These are phyloP conservation scores for Diloba caeruleocephala DNA, from an alignment of 2,888 invertebrate genomes.

Conservation along the genomic window DNA sequence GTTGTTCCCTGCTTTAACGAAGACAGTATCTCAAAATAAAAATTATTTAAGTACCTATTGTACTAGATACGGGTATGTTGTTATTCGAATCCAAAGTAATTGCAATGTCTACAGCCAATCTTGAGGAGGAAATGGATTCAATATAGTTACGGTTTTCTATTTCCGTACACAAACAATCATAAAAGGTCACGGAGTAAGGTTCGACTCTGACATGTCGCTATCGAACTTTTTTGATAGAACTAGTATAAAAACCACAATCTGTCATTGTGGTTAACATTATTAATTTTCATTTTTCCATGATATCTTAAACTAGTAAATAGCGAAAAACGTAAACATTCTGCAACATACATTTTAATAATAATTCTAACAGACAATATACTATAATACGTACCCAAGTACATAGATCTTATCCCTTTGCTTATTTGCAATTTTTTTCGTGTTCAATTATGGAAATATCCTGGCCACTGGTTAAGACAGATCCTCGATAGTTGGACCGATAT, in stretches of 20 bases:
- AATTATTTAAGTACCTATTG: neutral
- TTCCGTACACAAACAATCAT: conserved; percentile 55
- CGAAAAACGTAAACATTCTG: neutral
- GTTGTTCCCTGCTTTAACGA: no score
- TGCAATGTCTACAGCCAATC: conserved; percentile 41
- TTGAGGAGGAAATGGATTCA: conserved; percentile 57
- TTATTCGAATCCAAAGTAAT: conserved; percentile 47
- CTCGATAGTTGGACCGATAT: conserved; percentile 20
- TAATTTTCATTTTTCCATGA: no score
- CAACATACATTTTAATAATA: neutral
- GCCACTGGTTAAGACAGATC: conserved; percentile 24
- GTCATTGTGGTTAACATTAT: no score
- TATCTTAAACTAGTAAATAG: no score
- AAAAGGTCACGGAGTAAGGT: conserved; percentile 34
- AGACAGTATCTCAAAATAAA: conserved; percentile 5
- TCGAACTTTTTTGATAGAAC: neutral
- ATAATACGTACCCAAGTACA: neutral
- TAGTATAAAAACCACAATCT: no score
- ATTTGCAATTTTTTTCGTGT: conserved; percentile 9
- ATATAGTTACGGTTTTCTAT: conserved; percentile 62
- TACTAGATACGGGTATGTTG: conserved; percentile 4
- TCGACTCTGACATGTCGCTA: conserved; percentile 1
- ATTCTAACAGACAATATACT: neutral
- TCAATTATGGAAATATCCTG: conserved; percentile 28
- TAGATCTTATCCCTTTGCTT: conserved; percentile 1